Evolutionary conservation across 64 coral and sea anemone genomes (phyloP), one percentile per base, ranked within the genome.

Genomic region (Cladopsammia gracilis): DNA sequence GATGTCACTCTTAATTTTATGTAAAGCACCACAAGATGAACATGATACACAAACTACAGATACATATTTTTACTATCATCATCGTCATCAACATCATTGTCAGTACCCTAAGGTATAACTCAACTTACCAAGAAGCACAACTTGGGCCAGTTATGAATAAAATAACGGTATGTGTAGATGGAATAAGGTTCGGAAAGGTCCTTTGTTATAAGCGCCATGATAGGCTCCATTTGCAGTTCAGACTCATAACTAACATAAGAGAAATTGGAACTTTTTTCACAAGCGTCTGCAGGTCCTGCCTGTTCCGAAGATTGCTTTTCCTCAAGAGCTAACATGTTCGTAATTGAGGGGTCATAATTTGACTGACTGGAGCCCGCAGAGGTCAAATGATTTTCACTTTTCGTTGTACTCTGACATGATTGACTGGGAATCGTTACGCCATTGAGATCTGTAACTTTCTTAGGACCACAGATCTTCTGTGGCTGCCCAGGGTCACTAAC

Each of bases 151-250:
- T 99, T 99, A 61, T 99, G 98, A 26, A 99, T 99, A 67, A 99
- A 99, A 89, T 99, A 99, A 43, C 98, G 95, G 74, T 99, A 99
- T 2, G 98, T 99, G 81, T 99, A 99, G 60, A 99, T 93, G 2
- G 98, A 99, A 46, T 99, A 99, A 5, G 98, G 98, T 79, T 99
- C 98, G 4, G 98, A 99, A 72, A 99, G 90, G 87, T 99, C 98
- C 67, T 99, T 99, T 4, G 98, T 99, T 43, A 99, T 99, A 78
- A 99, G 84, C 0, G 94, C 91, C 98, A 99, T 99, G 46, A 99
- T 99, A 14, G 91, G 77, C 61, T 90, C 89, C 98, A 99, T 99
- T 73, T 99, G 98, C 25, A 59, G 84, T 87, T 99, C 98, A 62
- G 91, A 96, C 64, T 99, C 84, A 50, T 99, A 99, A 45, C 70